Percentiles rank a stretch among this genome's conserved stretches.
These are phyloP conservation scores for Glaucidium brasilianum DNA, from an alignment of 2,113 vertebrate species.

Conservation along the genomic window DNA sequence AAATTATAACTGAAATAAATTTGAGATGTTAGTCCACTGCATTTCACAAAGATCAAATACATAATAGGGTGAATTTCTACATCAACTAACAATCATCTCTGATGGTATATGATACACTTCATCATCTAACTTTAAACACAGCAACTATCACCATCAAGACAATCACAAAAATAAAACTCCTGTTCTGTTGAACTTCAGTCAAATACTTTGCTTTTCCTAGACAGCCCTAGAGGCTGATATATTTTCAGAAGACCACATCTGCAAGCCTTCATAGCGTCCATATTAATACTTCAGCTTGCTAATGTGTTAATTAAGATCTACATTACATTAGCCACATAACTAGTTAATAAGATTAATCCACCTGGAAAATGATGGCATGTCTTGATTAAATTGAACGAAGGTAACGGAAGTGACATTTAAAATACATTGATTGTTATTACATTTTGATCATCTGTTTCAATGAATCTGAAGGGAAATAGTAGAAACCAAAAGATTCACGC, in stretches of 20 bases:
- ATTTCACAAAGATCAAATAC: slow-evolving; percentile 42
- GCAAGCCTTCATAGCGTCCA: slow-evolving; percentile 44
- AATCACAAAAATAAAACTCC: not conserved
- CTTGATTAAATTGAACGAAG: slow-evolving; percentile 69
- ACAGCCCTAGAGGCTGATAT: not conserved
- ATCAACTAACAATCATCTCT: not conserved
- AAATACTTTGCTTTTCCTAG: not conserved
- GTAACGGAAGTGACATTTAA: slow-evolving; percentile 67
- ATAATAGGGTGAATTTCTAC: not conserved
- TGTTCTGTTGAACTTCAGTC: not conserved
- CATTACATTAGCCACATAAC: slow-evolving; percentile 70
- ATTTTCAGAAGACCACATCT: slow-evolving; percentile 53
- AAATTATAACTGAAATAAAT: slow-evolving; percentile 26
- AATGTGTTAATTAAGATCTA: slow-evolving; percentile 70
- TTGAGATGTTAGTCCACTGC: slow-evolving; percentile 49
- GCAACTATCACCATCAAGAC: not conserved
- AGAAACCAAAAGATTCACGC: slow-evolving; percentile 16
- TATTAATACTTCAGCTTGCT: slow-evolving; percentile 60
- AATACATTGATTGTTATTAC: slow-evolving; percentile 67
- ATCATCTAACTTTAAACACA: not conserved
- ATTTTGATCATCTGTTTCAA: slow-evolving; percentile 61
- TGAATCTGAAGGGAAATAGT: slow-evolving; percentile 38
- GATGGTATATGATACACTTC: not conserved
- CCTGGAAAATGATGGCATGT: slow-evolving; percentile 66
- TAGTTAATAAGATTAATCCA: slow-evolving; percentile 74